A percentile compares a stretch with the other conserved stretches of the same genome.
phyloP scores from a whole-genome alignment of 2,888 invertebrate genomes.

The Pemphredon lugubris region DNA sequence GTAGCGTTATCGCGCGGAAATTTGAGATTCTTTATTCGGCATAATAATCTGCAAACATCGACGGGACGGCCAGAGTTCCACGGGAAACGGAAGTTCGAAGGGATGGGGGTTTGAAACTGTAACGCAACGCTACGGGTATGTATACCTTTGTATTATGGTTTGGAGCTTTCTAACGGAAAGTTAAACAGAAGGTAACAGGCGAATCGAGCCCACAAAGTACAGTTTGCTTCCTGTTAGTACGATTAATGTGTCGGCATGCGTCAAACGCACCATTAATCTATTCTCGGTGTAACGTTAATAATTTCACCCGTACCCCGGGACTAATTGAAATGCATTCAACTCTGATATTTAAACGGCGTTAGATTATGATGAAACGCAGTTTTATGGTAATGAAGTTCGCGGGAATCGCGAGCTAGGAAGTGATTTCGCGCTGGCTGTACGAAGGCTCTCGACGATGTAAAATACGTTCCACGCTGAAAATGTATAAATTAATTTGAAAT shows the following conservation, averaged over 20 bases:
- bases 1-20: not conserved
- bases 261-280: constrained; percentile 34
- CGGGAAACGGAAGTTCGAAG: constrained; percentile 32
- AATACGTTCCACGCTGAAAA: not conserved
- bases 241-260: constrained; percentile 44
- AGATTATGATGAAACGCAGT: constrained; percentile 11
- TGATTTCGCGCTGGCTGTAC: constrained; percentile 7
- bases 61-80: not conserved
- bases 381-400: constrained; percentile 18
- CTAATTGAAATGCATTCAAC: constrained; percentile 29
- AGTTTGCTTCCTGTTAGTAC: constrained; percentile 35
- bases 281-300: constrained; percentile 43
- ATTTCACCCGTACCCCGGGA: constrained; percentile 18
- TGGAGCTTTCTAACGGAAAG: constrained; percentile 46
- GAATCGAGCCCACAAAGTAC: constrained; percentile 52
- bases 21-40: not conserved
- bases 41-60: constrained; percentile 5
- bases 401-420: constrained; percentile 15
- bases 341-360: not conserved
- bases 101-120: constrained; percentile 26
- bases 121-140: constrained; percentile 40
- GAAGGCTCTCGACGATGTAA: not conserved
- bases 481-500: not conserved
- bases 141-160: constrained; percentile 42
- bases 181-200: constrained; percentile 49